phyloP scores from a whole-genome alignment of 2,797 vertebrate genomes.

The Furcifer pardalis region DNA sequence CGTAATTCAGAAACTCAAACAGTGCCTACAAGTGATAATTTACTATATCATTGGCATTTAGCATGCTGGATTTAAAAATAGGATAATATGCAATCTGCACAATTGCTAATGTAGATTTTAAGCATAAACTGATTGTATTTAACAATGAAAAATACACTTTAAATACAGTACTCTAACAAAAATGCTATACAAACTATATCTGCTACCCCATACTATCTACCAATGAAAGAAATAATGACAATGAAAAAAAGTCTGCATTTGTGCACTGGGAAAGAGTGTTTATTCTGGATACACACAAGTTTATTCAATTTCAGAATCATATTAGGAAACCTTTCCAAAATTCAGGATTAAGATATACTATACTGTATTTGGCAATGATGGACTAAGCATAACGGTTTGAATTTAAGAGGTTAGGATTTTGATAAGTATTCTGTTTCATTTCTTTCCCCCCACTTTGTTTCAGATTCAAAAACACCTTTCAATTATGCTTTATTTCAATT shows the following conservation, averaged over 20 bases:
- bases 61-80: conserved; percentile 42
- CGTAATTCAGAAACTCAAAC: conserved; percentile 49
- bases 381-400: not conserved
- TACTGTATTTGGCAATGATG: conserved; percentile 31
- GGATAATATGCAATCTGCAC: not conserved
- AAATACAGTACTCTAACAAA: conserved; percentile 16
- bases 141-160: conserved; percentile 12
- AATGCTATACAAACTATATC: not conserved
- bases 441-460: not conserved
- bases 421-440: not conserved
- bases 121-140: conserved; percentile 24
- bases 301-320: conserved; percentile 7
- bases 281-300: not conserved
- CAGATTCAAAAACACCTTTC: not conserved
- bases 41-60: conserved; percentile 43
- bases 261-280: not conserved
- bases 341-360: conserved; percentile 37
- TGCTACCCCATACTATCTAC: not conserved
- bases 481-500: not conserved
- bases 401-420: not conserved
- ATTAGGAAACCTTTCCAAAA: conserved; percentile 27
- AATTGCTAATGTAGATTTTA: conserved; percentile 33
- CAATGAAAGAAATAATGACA: not conserved
- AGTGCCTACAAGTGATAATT: conserved; percentile 50
- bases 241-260: not conserved